These are phyloP conservation scores for Drosophila ficusphila DNA, from an alignment of 1,140 invertebrate species.

Conservation along the genomic window DNA sequence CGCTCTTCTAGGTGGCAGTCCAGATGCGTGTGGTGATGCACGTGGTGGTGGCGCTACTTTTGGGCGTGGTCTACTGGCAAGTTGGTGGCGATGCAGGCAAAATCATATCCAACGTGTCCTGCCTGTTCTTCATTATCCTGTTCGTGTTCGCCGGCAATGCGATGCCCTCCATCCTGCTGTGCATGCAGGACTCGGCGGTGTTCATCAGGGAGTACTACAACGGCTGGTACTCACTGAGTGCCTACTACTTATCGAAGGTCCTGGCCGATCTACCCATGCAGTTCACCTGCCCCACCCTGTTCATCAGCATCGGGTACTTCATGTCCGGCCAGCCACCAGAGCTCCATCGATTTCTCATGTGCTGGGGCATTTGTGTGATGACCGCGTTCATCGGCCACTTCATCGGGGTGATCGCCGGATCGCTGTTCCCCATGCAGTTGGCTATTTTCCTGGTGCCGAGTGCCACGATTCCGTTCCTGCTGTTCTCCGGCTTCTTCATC, in stretches of 20 bases:
- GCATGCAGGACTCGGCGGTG: slow-evolving; percentile 93
- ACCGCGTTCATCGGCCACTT: slow-evolving; percentile 91
- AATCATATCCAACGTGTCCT: slow-evolving; percentile 91
- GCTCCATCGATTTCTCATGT: slow-evolving; percentile 87
- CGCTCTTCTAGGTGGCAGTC: slow-evolving; percentile 88
- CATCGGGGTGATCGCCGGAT: slow-evolving; percentile 90
- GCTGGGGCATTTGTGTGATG: slow-evolving; percentile 89
- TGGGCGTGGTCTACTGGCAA: slow-evolving; percentile 92
- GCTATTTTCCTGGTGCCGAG: slow-evolving; percentile 93
- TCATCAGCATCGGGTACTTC: slow-evolving; percentile 91
- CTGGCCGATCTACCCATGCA: slow-evolving; percentile 94
- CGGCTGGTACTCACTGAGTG: slow-evolving; percentile 93
- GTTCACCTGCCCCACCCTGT: slow-evolving; percentile 89
- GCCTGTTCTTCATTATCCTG: slow-evolving; percentile 92
- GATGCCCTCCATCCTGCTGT: slow-evolving; percentile 94
- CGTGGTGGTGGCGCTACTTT: slow-evolving; percentile 89
- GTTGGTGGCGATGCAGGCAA: slow-evolving; percentile 92
- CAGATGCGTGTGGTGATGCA: slow-evolving; percentile 90
- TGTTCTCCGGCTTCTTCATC: slow-evolving; percentile 94
- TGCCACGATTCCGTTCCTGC: slow-evolving; percentile 91
- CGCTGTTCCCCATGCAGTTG: slow-evolving; percentile 89
- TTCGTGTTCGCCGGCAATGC: slow-evolving; percentile 95
- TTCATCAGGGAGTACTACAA: slow-evolving; percentile 95
- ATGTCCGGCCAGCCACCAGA: slow-evolving; percentile 93
- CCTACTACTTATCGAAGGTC: slow-evolving; percentile 94